Evolutionary conservation across 1,140 invertebrate genomes (phyloP), one percentile per base, ranked within the genome.

Genomic region (Forficula auricularia): DNA sequence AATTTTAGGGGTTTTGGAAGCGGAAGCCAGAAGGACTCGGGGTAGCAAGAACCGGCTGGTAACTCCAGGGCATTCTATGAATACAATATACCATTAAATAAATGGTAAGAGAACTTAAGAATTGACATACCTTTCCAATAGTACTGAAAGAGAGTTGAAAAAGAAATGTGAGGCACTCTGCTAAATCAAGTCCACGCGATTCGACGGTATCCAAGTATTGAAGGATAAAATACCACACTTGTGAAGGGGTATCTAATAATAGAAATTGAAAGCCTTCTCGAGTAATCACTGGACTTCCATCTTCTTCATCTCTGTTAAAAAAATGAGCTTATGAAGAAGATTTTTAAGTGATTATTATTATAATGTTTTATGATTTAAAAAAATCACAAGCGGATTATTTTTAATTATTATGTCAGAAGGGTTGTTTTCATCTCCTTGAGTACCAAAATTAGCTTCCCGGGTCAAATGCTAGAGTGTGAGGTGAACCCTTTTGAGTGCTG

Each of bases 141-240:
- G 86, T 94, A 38, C 86, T 87, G 62, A 97, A 97, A 63, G 88
- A 95, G 36, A 97, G 70, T 71, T 95, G 88, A 58, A 97, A 96
- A 4, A 98, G 60, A 62, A 96, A 95, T 12, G 84, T 82, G 9
- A 96, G 67, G 62, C 88, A 97, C 57, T 92, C 87, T 0, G 86
- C 84, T 4, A 94, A 68, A 58, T 84, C 79, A 38, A 92, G 66
- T 10, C 79, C 84, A 50, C 84, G 68, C 49, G 77, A 71, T 62
- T 90, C 81, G 10, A 90, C 81, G 9, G 87, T 92, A 51, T 94
- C 86, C 43, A 98, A 64, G 62, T 96, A 96, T 57, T 96, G 87
- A 2, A 95, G 70, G 55, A 97, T 81, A 63, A 97, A 97, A 59
- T 89, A 84, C 94, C 92, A 98, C 57, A 98, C 77, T 72, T 95